Base-by-base conservation (phyloP, 2,888 invertebrate genomes). In the Synergus gifuensis region DNA sequence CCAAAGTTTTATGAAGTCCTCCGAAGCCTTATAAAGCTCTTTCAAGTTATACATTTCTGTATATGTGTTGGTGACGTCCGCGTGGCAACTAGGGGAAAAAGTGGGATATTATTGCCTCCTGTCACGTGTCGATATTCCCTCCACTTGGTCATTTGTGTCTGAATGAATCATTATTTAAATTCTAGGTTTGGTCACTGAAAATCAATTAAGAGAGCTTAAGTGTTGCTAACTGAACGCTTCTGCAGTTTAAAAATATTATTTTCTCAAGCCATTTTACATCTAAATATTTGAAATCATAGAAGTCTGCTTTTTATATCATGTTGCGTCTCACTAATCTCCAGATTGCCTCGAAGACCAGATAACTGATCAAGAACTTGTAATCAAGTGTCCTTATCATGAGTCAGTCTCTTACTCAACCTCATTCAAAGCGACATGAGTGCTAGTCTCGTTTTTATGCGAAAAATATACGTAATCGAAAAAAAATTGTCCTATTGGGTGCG, bases 301-400 rank as follows among this genome's bases (percentile, higher is more conserved):
- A 16, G n/a, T 49, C 16, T 64, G 40, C 16, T n/a, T 28, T 64
- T 64, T 64, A 64, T 64, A 64, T 64, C 64, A 64, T 8, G n/a
- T 64, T 40, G 40, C 40, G 7, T 42, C 64, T 64, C 7, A 64
- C 40, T 64, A 64, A 64, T 64, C 64, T 64, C 64, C 1, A 64
- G 42, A 64, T 64, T 64, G 64, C 42, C 64, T 42, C n/a, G 40
- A 9, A 16, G 64, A 64, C 64, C n/a, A 42, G 40, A 64, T 64
- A 64, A 64, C 16, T 49, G n/a, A 7, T 49, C 8, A 64, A 40
- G 14, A 42, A 8, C n/a, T 49, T n/a, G 40, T n/a, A 64, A 42
- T 64, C 64, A 64, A n/a, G n/a, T 49, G 49, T n/a, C 40, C 64
- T 64, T 64, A 64, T 64, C 64, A 28, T 28, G 28, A 28, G 16